Evolutionary conservation across 2,797 vertebrate genomes (phyloP), one percentile per base, ranked within the genome.

Genomic region (Anabacerthia variegaticeps): DNA sequence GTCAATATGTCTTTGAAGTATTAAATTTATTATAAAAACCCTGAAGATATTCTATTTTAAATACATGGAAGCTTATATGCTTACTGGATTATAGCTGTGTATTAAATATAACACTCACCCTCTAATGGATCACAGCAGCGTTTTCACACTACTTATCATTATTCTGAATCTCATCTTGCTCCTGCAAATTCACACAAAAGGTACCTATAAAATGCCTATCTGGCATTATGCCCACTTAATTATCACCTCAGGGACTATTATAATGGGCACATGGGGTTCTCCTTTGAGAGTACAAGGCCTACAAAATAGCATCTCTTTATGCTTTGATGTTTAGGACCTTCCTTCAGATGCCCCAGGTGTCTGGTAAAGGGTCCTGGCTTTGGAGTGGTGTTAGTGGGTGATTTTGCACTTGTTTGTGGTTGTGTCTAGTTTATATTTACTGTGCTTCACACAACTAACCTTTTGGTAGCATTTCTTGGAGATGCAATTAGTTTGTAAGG

Each of bases 1-100:
- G 71, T 93, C 96, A 95, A 92, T 95, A 92, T 96, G 88, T 87
- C 92, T 96, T 95, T 96, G 96, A 96, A 96, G 88, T 95, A 95
- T 83, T 94, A 87, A 54, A 95, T 95, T 92, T 95, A 83, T 94
- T 93, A 89, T 49, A 84, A 92, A 97, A 94, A 83, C 94, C 93
- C 94, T 65, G 65, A 93, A 96, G 94, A 91, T 62, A 92, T 49
- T 95, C 41, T 92, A 22, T 92, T 94, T 94, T 79, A 94, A 90
- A 95, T 63, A 92, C 58, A 48, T 84, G 61, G 85, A 85, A 80
- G 46, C 66, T 94, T 88, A 92, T 90, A 71, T 90, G 34, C 77
- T 96, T 92, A 93, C 92, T 95, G 86, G 92, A 83, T 96, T 95
- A 82, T 51, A 68, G 67, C 67, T 36, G 0, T 89, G 43, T 77